Conservation (phyloP, 2,113 vertebrate genomes). For the Electrona antarctica region DNA sequence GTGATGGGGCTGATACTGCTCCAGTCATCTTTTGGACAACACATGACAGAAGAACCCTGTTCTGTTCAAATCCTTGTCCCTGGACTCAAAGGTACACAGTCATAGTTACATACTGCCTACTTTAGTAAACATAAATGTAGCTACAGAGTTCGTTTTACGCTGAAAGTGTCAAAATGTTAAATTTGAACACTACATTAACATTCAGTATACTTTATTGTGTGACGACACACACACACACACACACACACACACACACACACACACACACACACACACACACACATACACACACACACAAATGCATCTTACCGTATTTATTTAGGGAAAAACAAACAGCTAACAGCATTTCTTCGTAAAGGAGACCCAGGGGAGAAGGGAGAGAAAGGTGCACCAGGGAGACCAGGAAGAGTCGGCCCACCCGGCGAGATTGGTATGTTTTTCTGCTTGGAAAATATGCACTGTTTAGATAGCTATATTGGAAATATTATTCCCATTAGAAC, state of each 20-base stretch:
- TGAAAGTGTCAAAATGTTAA: too few species aligned
- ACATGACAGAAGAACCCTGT: conserved; percentile 88
- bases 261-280: not conserved
- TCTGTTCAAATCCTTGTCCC: conserved; percentile 96
- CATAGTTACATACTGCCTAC: not conserved
- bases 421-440: conserved; percentile 87
- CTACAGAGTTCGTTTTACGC: too few species aligned
- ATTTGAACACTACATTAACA: too few species aligned
- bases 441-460: not conserved
- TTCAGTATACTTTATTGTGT: too few species aligned
- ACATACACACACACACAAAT: not conserved
- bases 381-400: conserved; percentile 91
- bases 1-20: conserved; percentile 82
- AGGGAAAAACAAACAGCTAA: not conserved
- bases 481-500: not conserved
- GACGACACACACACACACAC: not conserved
- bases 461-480: not conserved
- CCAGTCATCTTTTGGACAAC: conserved; percentile 81
- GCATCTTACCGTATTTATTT: too few species aligned
- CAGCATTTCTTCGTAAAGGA: conserved; percentile 72
- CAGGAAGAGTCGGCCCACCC: conserved; percentile 90
- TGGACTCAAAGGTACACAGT: conserved; percentile 91
- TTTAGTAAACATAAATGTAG: too few species aligned
- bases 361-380: conserved; percentile 91
- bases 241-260: not conserved